Percentiles rank a stretch among this genome's conserved stretches.
These are phyloP conservation scores for Chaenodraco wilsoni DNA, from an alignment of 2,797 vertebrate genomes.

Conservation along the genomic window DNA sequence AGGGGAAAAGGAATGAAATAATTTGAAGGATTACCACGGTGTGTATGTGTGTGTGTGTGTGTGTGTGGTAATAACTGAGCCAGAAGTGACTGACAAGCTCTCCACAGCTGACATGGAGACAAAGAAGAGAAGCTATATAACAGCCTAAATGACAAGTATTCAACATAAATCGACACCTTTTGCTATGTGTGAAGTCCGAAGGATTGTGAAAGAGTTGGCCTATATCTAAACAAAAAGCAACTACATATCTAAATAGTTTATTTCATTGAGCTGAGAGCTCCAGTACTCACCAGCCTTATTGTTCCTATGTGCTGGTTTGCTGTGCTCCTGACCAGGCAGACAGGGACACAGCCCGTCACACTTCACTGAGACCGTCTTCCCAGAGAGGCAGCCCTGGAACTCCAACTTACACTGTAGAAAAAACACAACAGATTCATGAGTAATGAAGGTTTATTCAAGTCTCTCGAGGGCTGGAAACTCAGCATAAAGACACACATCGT, in stretches of 20 bases:
- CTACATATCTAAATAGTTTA: not conserved
- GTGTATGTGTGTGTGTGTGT: slow-evolving; percentile 31
- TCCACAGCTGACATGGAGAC: not conserved
- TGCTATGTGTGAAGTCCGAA: not conserved
- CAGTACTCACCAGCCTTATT: slow-evolving; percentile 89
- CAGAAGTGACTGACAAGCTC: slow-evolving; percentile 19
- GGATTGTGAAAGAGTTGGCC: not conserved
- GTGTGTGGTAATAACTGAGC: slow-evolving; percentile 8
- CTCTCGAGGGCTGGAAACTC: not conserved
- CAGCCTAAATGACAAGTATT: not conserved
- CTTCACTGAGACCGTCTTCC: slow-evolving; percentile 86
- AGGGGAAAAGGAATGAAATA: slow-evolving; percentile 59
- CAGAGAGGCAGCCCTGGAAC: slow-evolving; percentile 91
- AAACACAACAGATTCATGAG: slow-evolving; percentile 7
- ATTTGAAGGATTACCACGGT: slow-evolving; percentile 57
- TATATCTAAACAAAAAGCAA: not conserved
- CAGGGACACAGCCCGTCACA: slow-evolving; percentile 96
- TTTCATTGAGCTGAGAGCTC: not conserved
- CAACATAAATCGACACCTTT: not conserved
- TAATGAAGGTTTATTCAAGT: slow-evolving; percentile 4
- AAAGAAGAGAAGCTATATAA: not conserved
- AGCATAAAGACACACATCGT: not conserved
- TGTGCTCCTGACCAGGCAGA: slow-evolving; percentile 85
- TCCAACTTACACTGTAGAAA: slow-evolving; percentile 92
- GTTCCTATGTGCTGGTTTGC: slow-evolving; percentile 77